Conservation (phyloP, 1,140 invertebrate genomes). For the Eriosoma lanigerum region DNA sequence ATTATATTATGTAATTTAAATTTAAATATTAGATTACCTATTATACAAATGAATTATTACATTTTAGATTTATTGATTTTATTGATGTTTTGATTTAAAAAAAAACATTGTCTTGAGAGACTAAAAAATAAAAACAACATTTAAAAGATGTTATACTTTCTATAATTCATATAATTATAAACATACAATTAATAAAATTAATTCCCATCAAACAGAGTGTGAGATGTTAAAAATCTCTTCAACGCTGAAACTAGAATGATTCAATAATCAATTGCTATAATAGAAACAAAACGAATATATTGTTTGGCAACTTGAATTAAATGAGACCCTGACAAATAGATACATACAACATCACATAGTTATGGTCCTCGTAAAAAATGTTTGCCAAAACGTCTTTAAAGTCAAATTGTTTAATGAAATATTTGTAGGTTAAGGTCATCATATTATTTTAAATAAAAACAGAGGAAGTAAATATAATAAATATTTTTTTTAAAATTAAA, state of each 20-base stretch:
- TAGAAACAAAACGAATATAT: background rate
- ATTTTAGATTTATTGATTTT: no score
- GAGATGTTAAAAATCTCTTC: background rate
- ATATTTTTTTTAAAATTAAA: background rate
- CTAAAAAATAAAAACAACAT: no score
- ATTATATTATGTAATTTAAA: no score
- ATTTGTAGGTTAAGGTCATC: slow-evolving; percentile 18
- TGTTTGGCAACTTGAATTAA: slow-evolving; percentile 10
- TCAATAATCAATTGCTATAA: background rate
- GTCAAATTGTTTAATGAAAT: background rate
- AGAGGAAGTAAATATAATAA: background rate
- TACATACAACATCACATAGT: background rate
- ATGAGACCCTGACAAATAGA: slow-evolving; percentile 20
- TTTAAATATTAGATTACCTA: no score
- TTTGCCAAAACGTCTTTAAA: background rate
- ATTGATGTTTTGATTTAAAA: no score
- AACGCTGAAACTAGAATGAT: background rate
- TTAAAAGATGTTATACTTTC: no score
- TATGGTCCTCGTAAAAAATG: background rate
- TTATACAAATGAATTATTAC: no score
- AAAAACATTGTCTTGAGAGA: no score
- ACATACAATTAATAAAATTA: no score
- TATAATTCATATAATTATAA: no score
- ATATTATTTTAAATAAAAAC: background rate
- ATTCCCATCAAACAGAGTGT: no score